A percentile compares a stretch with the other conserved stretches of the same genome.
These are phyloP conservation scores for Dromiciops gliroides DNA, from an alignment of 2,113 vertebrate species.

Conservation along the genomic window DNA sequence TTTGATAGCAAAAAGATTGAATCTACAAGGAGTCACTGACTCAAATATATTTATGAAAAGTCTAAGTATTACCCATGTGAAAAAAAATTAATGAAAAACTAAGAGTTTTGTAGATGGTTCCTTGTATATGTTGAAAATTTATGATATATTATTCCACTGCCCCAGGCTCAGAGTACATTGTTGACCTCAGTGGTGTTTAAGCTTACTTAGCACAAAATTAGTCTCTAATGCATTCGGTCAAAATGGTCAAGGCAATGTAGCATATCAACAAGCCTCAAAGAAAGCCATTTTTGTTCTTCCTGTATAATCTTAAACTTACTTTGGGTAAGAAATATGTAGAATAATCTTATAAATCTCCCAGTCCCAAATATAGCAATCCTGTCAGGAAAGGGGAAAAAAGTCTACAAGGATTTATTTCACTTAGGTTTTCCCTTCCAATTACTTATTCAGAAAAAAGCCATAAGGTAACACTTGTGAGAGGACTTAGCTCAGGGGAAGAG, in stretches of 20 bases:
- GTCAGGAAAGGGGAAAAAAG: not conserved
- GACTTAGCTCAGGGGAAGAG: not conserved
- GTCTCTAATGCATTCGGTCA: not conserved
- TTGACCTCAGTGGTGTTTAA: not conserved
- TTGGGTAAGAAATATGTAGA: not conserved
- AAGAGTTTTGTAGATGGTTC: not conserved
- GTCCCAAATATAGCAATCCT: not conserved
- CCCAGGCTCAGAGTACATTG: not conserved
- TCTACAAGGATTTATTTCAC: not conserved
- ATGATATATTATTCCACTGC: not conserved
- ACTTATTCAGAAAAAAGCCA: not conserved
- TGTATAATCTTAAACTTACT: not conserved
- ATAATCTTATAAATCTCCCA: not conserved
- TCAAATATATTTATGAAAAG: not conserved
- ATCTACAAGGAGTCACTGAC: not conserved
- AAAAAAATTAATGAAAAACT: not conserved
- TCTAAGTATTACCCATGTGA: not conserved
- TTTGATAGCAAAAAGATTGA: not conserved
- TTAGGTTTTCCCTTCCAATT: not conserved
- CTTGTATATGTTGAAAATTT: not conserved
- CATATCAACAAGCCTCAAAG: not conserved
- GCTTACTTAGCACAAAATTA: not conserved
- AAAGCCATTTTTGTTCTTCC: not conserved
- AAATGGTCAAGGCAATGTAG: not conserved
- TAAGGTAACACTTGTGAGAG: not conserved